Conservation (phyloP, 1,140 invertebrate species). For the Apis cerana region DNA sequence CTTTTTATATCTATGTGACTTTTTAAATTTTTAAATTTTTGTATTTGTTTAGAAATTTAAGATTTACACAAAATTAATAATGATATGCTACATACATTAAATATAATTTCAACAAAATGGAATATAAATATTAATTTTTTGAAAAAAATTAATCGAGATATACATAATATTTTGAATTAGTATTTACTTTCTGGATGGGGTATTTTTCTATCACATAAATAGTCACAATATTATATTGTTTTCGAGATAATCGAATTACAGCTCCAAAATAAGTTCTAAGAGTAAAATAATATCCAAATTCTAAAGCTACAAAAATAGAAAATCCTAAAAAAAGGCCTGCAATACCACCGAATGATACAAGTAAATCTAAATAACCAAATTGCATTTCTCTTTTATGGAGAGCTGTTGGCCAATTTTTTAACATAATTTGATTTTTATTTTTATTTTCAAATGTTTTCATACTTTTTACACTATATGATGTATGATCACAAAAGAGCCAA, state of each 20-base stretch:
- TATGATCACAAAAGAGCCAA: conserved; percentile 11
- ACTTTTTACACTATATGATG: conserved; percentile 31
- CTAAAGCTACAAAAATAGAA: conserved; percentile 87
- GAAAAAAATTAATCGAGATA: conserved; percentile 9
- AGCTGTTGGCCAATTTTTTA: conserved; percentile 85
- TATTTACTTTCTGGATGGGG: background rate
- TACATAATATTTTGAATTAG: background rate
- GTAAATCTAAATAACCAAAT: conserved; percentile 89
- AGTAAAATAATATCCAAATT: conserved; percentile 88
- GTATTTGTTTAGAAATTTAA: background rate
- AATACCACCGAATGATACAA: conserved; percentile 86
- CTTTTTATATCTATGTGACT: no score
- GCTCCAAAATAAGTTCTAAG: conserved; percentile 84
- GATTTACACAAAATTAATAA: background rate
- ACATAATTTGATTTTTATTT: background rate
- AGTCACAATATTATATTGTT: conserved; percentile 32
- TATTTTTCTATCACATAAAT: conserved; percentile 23
- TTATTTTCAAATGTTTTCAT: background rate
- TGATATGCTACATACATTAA: background rate
- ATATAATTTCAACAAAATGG: background rate
- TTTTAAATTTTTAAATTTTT: no score
- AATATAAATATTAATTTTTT: background rate
- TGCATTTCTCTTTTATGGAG: conserved; percentile 88
- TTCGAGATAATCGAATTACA: conserved; percentile 45
- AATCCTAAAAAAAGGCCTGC: conserved; percentile 89